phyloP scores from a whole-genome alignment of 1,140 invertebrate genomes.

The Drosophila obscura region DNA sequence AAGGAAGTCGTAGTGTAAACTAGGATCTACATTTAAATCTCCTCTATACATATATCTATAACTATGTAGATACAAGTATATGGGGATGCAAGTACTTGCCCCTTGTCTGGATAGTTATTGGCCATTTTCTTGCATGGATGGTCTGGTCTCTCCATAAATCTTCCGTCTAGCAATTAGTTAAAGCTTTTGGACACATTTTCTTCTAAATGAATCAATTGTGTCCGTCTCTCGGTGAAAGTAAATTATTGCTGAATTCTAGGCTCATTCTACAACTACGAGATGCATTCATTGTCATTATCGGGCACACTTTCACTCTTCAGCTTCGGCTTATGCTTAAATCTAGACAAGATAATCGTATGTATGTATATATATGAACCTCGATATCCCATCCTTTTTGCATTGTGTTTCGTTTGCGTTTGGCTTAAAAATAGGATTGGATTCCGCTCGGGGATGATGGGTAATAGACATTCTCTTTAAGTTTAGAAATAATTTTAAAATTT shows the following conservation, averaged over 20 bases:
- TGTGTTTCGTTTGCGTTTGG: slow-evolving; percentile 34
- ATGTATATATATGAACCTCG: slow-evolving; percentile 28
- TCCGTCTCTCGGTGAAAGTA: slow-evolving; percentile 32
- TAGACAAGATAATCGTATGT: slow-evolving; percentile 50
- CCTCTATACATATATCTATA: slow-evolving; percentile 9
- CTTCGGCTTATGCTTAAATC: slow-evolving; percentile 47
- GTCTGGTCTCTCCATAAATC: slow-evolving; percentile 20
- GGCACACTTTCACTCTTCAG: slow-evolving; percentile 28
- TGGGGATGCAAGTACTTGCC: slow-evolving; percentile 1
- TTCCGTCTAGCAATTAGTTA: slow-evolving; percentile 43
- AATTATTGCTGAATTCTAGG: slow-evolving; percentile 51
- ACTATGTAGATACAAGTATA: slow-evolving; percentile 6
- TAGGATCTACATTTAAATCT: slow-evolving; percentile 19
- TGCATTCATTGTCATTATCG: slow-evolving; percentile 57
- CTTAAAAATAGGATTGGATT: slow-evolving; percentile 41
- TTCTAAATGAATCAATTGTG: slow-evolving; percentile 23
- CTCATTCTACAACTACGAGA: slow-evolving; percentile 62
- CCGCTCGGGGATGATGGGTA: slow-evolving; percentile 23
- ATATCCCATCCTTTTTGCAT: slow-evolving; percentile 37
- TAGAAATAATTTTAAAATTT: slow-evolving; percentile 70
- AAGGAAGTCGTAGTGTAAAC: slow-evolving; percentile 30
- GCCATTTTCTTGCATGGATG: slow-evolving; percentile 35
- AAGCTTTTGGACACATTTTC: slow-evolving; percentile 52
- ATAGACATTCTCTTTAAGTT: slow-evolving; percentile 29
- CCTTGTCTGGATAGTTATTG: slow-evolving; percentile 21